A percentile compares a stretch with the other conserved stretches of the same genome.
These are phyloP conservation scores for Drosophila dunni DNA, from an alignment of 1,140 invertebrate genomes.

Conservation along the genomic window DNA sequence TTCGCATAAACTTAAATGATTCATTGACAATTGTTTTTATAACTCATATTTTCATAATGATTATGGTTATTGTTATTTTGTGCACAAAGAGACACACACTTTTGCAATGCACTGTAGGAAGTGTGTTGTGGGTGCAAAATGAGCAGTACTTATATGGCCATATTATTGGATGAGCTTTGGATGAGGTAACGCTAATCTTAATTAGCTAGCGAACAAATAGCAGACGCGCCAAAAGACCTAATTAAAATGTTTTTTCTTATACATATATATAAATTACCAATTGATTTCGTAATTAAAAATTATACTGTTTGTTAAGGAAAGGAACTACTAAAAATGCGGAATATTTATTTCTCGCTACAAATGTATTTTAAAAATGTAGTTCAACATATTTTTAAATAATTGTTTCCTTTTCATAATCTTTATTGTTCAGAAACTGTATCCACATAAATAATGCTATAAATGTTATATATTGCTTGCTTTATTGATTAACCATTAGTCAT, in stretches of 20 bases:
- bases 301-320: not conserved
- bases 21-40: slow-evolving; percentile 61
- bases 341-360: not conserved
- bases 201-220: slow-evolving; percentile 51
- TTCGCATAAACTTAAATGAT: slow-evolving; percentile 54
- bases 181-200: slow-evolving; percentile 62
- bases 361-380: too few species aligned
- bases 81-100: slow-evolving; percentile 21
- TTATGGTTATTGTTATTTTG: slow-evolving; percentile 17
- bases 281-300: not conserved
- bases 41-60: not conserved
- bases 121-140: slow-evolving; percentile 48
- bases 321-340: not conserved
- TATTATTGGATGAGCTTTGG: slow-evolving; percentile 31
- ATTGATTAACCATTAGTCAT: too few species aligned
- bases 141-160: slow-evolving; percentile 52
- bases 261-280: not conserved
- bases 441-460: too few species aligned
- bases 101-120: slow-evolving; percentile 58
- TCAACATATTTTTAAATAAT: too few species aligned
- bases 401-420: too few species aligned
- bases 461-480: too few species aligned
- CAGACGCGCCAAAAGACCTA: slow-evolving; percentile 8
- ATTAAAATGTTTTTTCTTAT: not conserved
- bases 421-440: too few species aligned